Conservation (phyloP, 2,113 vertebrate genomes). For the Dendrocopos noguchii region DNA sequence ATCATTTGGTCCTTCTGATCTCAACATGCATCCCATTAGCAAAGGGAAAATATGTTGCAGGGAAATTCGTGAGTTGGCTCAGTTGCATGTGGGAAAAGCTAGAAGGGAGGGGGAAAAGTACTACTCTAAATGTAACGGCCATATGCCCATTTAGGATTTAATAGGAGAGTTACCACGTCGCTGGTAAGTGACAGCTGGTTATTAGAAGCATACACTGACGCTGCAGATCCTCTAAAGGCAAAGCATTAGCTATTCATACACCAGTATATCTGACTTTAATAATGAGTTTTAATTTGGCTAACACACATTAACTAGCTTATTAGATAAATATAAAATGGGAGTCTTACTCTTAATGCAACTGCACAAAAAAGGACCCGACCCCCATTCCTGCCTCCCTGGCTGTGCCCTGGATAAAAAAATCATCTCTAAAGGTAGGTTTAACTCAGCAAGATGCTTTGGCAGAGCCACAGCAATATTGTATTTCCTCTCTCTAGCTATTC, state of each 20-base stretch:
- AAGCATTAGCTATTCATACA: conserved; percentile 19
- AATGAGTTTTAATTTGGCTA: conserved; percentile 59
- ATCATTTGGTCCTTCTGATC: conserved; percentile 50
- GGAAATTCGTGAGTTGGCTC: conserved; percentile 42
- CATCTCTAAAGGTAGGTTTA: neutral
- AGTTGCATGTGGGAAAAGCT: conserved; percentile 30
- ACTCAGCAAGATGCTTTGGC: neutral
- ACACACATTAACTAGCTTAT: conserved; percentile 21
- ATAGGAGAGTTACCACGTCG: conserved; percentile 51
- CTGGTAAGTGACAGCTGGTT: conserved; percentile 62
- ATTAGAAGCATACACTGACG: conserved; percentile 40
- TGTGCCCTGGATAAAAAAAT: neutral
- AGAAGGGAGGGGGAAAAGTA: neutral
- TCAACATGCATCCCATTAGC: conserved; percentile 26
- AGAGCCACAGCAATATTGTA: neutral
- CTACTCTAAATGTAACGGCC: conserved; percentile 17
- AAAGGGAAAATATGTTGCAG: neutral
- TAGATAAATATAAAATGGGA: conserved; percentile 50
- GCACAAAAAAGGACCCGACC: neutral
- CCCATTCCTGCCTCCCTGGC: neutral
- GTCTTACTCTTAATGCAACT: conserved; percentile 8
- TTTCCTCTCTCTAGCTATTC: neutral
- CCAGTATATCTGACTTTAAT: conserved; percentile 64
- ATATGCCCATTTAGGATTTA: conserved; percentile 55
- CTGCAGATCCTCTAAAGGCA: conserved; percentile 47